Evolutionary conservation across 2,113 vertebrate species (phyloP).

Genomic region (Forbesichthys agassizii): DNA sequence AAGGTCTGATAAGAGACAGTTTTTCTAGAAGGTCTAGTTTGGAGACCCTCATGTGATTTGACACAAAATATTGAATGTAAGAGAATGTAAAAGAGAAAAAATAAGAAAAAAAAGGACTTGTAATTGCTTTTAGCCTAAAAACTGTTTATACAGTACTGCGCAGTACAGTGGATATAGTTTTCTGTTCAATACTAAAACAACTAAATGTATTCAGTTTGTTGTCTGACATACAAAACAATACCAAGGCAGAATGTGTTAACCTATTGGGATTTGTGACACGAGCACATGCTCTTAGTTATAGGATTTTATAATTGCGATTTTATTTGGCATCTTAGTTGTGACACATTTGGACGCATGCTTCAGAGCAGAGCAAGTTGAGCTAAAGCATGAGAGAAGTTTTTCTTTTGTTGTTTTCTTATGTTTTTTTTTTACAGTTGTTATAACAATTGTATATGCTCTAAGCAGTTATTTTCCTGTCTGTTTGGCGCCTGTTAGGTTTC

Average conservation of each 20-base stretch:
- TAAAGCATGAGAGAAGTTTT: neutral
- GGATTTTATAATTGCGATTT: slow-evolving; percentile 52
- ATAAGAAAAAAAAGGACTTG: no score
- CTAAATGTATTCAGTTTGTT: no score
- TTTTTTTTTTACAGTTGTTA: slow-evolving; percentile 29
- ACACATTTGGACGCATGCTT: slow-evolving; percentile 12
- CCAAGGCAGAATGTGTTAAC: no score
- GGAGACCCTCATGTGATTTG: no score
- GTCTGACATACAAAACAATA: no score
- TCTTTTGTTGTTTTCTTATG: slow-evolving; percentile 15
- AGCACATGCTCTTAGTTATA: slow-evolving; percentile 18
- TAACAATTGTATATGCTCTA: slow-evolving; percentile 33
- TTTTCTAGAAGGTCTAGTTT: slow-evolving; percentile 30
- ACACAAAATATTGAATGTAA: no score
- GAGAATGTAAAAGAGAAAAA: no score
- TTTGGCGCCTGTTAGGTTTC: slow-evolving; percentile 25
- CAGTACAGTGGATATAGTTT: no score
- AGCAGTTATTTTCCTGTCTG: slow-evolving; percentile 55
- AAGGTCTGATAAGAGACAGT: slow-evolving; percentile 38
- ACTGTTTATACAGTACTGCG: no score
- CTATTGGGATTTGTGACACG: no score
- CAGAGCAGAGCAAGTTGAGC: slow-evolving; percentile 8
- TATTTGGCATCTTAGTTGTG: slow-evolving; percentile 13
- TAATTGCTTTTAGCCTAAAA: no score
- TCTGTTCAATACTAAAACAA: no score